Conservation (phyloP, 2,797 vertebrate genomes). For the Tinamus major region DNA sequence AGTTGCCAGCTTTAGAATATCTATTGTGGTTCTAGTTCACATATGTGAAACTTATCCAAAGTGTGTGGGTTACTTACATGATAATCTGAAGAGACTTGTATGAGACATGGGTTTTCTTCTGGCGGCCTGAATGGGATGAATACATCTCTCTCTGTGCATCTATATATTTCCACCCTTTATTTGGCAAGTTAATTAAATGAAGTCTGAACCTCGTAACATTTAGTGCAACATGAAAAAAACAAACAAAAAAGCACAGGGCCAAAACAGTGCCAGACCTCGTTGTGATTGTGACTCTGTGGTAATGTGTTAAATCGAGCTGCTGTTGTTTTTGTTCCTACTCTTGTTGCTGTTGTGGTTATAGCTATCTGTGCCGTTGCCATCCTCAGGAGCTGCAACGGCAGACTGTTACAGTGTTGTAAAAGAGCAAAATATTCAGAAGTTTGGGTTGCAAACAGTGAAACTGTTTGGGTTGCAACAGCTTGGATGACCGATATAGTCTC, state of each 20-base stretch:
- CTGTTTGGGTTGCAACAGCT: neutral
- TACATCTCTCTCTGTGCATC: neutral
- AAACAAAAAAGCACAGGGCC: too few relatives aligned
- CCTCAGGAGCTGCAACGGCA: neutral
- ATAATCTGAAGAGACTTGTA: neutral
- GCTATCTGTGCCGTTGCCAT: neutral
- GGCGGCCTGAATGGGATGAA: neutral
- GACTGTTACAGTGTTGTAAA: neutral
- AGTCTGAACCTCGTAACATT: neutral
- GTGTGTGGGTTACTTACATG: neutral
- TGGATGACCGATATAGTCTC: neutral
- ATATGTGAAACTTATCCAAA: neutral
- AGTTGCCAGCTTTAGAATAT: neutral
- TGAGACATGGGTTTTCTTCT: neutral
- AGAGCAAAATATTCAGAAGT: neutral
- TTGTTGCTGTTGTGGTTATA: neutral
- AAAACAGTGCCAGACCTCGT: neutral
- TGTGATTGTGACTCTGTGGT: neutral
- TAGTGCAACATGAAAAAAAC: neutral
- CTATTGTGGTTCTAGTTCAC: neutral
- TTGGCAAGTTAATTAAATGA: neutral
- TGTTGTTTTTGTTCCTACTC: rapidly evolving
- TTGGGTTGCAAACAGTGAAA: neutral
- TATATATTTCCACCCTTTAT: neutral
- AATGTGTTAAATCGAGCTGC: neutral